Percentiles rank a stretch among this genome's conserved stretches.
Evolutionary conservation across 2,113 vertebrate species (phyloP).

Genomic region (Nothobranchius furzeri): DNA sequence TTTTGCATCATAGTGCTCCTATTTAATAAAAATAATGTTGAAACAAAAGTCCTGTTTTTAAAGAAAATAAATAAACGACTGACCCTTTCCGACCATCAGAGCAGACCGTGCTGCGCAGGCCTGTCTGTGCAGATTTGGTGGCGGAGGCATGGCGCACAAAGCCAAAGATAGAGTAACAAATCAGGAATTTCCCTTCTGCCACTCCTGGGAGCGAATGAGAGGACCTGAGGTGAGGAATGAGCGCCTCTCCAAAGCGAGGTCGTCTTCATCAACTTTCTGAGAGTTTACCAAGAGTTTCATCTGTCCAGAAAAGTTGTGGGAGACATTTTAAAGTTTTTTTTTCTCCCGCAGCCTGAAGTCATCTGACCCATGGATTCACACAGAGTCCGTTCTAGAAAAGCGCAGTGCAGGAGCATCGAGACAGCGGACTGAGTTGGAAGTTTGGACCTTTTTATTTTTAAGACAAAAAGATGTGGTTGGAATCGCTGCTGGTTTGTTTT

Average conservation of each 20-base stretch:
- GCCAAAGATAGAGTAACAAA: constrained; percentile 81
- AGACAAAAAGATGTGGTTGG: constrained; percentile 37
- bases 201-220: constrained; percentile 73
- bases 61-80: too few species aligned
- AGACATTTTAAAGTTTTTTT: background rate
- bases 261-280: constrained; percentile 3
- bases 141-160: constrained; percentile 68
- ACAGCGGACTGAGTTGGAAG: constrained; percentile 28
- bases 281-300: constrained; percentile 3
- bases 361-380: background rate
- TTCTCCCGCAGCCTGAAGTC: too few species aligned
- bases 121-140: constrained; percentile 58
- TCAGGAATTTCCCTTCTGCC: constrained; percentile 81
- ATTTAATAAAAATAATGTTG: too few species aligned
- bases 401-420: constrained; percentile 18
- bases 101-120: constrained; percentile 44
- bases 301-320: constrained; percentile 1
- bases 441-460: constrained; percentile 21
- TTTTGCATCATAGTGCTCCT: too few species aligned
- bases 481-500: constrained; percentile 23
- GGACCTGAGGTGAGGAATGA: constrained; percentile 56
- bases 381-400: constrained; percentile 31
- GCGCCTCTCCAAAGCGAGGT: constrained; percentile 42
- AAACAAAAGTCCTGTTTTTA: too few species aligned
- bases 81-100: background rate